Base-by-base conservation (phyloP, 1,140 invertebrate genomes). In the Metaphire vulgaris region DNA sequence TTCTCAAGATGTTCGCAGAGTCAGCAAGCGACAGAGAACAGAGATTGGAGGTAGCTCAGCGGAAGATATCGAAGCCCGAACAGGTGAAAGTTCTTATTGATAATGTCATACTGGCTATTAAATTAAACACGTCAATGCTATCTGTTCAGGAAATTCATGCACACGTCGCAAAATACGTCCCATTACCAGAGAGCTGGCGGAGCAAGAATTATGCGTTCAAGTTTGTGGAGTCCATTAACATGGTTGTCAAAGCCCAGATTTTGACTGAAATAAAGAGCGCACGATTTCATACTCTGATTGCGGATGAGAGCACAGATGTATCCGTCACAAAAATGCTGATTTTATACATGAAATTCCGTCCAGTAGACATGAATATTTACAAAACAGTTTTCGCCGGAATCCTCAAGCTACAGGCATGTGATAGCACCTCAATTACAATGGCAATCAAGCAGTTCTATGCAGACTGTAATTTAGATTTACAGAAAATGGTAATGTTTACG, bases 221-320 rank as follows among this genome's bases (percentile, higher is more conserved):
- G 33, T 77, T 77, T 56, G 70, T 77, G 26, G 71, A 77, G 30
- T 77, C 29, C 30, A 74, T 77, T 12, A 67, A 77, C 65, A 16
- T 26, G 2, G 71, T 77, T n/a, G 41, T 56, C 41, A 56, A 21
- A 56, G 41, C 21, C 41, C 41, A 56, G 41, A 6, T 56, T 56
- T 21, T 56, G 41, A 12, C 21, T 56, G 21, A 56, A 56, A 6
- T 12, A 6, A 56, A 21, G 41, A 56, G 21, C 21, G 41, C 33
- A 29, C 1, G 26, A 32, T 77, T 74, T 41, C 76, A 77, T 74
- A 56, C 30, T n/a, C 32, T 77, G n/a, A 74, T 77, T 74, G 56
- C 74, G 6, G 34, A 77, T 41, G 70, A 77, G 66, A 77, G 29
- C 26, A 77, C 71, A 16, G 76, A 77, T 67, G 32, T 74, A 41